Base-by-base conservation (phyloP, 2,797 vertebrate genomes). In the Nannoperca australis region DNA sequence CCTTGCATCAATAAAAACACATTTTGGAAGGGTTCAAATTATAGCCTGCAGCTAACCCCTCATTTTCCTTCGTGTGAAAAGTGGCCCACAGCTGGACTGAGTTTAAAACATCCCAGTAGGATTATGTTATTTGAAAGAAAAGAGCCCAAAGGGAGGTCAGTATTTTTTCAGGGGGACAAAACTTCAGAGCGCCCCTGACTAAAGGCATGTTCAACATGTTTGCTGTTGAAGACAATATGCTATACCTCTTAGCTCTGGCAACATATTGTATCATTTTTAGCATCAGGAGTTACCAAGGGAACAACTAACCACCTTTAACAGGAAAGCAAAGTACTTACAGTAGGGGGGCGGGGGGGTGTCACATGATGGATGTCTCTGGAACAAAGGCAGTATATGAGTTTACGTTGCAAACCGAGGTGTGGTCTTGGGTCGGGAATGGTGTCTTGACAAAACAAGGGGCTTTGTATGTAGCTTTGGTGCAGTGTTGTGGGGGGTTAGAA, bases 211-310 rank as follows among this genome's bases (percentile, higher is more conserved):
- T 70, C 4, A 61, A 67, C 49, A 74, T 63, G 24, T 53, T 73
- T 70, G 47, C 65, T 34, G 62, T 66, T 56, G 70, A 38, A 75
- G 10, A 74, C 64, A 63, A 30, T 50, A 54, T 36, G 9, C 36
- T 61, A 14, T 38, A 62, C 42, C 10, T 27, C 24, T 77, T 51
- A 63, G 17, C 73, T 69, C 34, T 58, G 54, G 40, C 24, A 61
- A 71, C 24, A 5, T 44, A 44, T 73, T 80, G 27, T 75, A 27
- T 78, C 54, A 72, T 81, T 88, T 84, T 83, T 51, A 83, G 64
- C 85, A 84, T 81, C 76, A 74, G 70, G 69, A 72, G 83, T 91
- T 89, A 87, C 91, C 87, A 87, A 79, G 85, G 86, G 71, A 91
- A 91, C 88, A 71, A 70, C 49, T 51, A 78, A 67, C 34, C 70